Percentiles rank a stretch among this genome's conserved stretches.
These are phyloP conservation scores for Drosophila carrolli DNA, from an alignment of 1,140 invertebrate species.

Conservation along the genomic window DNA sequence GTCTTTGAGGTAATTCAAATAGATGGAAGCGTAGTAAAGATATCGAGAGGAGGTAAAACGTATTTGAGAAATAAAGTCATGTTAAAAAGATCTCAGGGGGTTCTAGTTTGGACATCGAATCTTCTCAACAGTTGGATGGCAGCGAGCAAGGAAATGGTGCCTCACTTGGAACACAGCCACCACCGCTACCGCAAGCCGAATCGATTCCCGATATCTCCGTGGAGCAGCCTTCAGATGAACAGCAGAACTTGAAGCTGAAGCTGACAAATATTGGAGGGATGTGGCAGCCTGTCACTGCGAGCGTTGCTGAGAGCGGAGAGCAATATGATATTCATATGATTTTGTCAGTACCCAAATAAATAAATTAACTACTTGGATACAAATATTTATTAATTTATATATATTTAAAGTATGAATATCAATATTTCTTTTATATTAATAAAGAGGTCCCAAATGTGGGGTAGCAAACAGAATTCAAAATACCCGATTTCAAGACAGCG, in stretches of 20 bases:
- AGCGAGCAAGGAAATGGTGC: conserved; percentile 6
- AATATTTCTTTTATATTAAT: too few species aligned
- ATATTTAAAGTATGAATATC: too few species aligned
- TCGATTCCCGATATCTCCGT: conserved; percentile 3
- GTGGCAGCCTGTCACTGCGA: neutral
- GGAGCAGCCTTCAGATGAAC: neutral
- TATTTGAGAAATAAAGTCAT: conserved; percentile 5
- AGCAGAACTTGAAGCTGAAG: conserved; percentile 9
- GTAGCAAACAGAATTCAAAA: too few species aligned
- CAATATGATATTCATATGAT: too few species aligned
- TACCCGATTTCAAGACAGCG: too few species aligned
- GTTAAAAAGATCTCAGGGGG: conserved; percentile 8
- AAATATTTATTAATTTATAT: too few species aligned
- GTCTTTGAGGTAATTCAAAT: conserved; percentile 23
- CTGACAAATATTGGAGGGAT: conserved; percentile 7
- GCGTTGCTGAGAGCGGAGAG: conserved; percentile 13
- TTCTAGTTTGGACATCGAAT: conserved; percentile 4
- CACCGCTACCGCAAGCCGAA: conserved; percentile 5
- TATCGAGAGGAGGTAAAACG: conserved; percentile 5
- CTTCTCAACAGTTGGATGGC: neutral
- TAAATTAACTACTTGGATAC: too few species aligned
- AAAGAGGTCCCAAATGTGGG: too few species aligned
- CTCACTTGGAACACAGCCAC: conserved; percentile 2
- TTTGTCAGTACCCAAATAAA: too few species aligned
- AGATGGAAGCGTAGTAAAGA: conserved; percentile 7